Evolutionary conservation across 2,888 invertebrate species (phyloP).

Genomic region (Lathronympha strigana): DNA sequence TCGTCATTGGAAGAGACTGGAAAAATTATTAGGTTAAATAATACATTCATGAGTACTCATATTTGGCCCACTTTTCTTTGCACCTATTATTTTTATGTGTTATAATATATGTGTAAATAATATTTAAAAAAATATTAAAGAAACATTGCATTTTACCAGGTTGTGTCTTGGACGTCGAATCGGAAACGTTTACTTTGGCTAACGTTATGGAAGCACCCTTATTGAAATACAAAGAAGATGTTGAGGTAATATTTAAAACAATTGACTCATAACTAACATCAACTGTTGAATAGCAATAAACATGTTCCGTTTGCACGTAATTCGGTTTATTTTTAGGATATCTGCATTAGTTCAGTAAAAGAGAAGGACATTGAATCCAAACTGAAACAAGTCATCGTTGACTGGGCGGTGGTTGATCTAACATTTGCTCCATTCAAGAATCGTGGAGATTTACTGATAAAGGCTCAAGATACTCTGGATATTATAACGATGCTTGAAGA

Average conservation of each 20-base stretch:
- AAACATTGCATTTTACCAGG: constrained; percentile 54
- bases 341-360: constrained; percentile 94
- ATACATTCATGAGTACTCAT: too few species aligned
- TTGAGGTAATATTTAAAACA: constrained; percentile 86
- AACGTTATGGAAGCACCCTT: constrained; percentile 94
- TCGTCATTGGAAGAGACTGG: constrained; percentile 89
- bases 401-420: constrained; percentile 91
- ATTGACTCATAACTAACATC: not conserved
- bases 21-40: constrained; percentile 74
- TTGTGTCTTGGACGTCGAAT: constrained; percentile 90
- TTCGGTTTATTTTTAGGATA: constrained; percentile 84
- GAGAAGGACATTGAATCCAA: constrained; percentile 96
- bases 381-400: constrained; percentile 90
- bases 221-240: constrained; percentile 92
- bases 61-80: too few species aligned
- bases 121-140: not conserved
- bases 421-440: constrained; percentile 90
- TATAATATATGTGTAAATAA: not conserved
- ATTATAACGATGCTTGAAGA: constrained; percentile 92
- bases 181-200: constrained; percentile 90
- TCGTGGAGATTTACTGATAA: constrained; percentile 92
- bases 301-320: not conserved
- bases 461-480: constrained; percentile 89
- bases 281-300: not conserved
- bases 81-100: too few species aligned